Conservation (phyloP, 2,888 invertebrate genomes). For the Leucania comma region DNA sequence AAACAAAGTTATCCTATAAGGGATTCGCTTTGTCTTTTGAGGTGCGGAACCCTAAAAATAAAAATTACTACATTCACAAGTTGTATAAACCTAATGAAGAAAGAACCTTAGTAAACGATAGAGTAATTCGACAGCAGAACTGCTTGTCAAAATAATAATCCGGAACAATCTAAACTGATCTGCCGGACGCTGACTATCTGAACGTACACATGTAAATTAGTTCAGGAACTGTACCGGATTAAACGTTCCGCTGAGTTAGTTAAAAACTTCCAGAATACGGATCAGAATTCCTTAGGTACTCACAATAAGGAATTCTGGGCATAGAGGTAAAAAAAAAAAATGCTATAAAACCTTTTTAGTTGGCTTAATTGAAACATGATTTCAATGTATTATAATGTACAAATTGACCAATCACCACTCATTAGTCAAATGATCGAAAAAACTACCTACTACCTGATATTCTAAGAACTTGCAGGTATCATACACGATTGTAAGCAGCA, state of each 20-base stretch:
- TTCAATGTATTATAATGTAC: background rate
- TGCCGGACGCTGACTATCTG: constrained; percentile 8
- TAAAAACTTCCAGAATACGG: constrained; percentile 28
- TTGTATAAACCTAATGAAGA: background rate
- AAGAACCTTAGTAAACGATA: background rate
- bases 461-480: constrained; percentile 16
- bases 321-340: background rate
- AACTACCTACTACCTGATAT: background rate
- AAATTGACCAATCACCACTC: background rate
- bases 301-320: no score
- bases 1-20: no score
- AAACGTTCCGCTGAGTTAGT: background rate
- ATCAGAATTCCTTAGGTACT: constrained; percentile 25
- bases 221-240: constrained; percentile 14
- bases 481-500: constrained; percentile 40
- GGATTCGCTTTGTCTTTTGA: no score
- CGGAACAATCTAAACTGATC: constrained; percentile 21
- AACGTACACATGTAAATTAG: constrained; percentile 27
- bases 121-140: background rate
- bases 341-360: background rate
- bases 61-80: background rate
- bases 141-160: constrained; percentile 8
- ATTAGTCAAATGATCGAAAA: constrained; percentile 2
- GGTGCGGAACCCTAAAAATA: no score
- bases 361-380: background rate